A percentile compares a stretch with the other conserved stretches of the same genome.
These are phyloP conservation scores for Listronotus oregonensis DNA, from an alignment of 1,140 invertebrate genomes.

Conservation along the genomic window DNA sequence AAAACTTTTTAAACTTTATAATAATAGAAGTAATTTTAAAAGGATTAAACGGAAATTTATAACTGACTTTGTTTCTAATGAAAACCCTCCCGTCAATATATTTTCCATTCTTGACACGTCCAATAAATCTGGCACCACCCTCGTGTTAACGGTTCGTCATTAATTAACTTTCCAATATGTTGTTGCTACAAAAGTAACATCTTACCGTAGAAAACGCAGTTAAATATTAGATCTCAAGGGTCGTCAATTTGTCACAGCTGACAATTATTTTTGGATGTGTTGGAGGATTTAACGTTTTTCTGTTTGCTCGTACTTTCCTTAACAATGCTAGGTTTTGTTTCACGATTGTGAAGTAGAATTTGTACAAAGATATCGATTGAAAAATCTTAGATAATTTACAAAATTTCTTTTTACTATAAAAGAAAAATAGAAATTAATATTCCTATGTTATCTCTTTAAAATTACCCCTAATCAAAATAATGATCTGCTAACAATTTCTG, in stretches of 20 bases:
- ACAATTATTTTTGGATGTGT: conserved; percentile 13
- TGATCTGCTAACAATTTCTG: no score
- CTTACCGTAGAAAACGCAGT: background rate
- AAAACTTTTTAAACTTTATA: no score
- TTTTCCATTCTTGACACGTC: conserved; percentile 8
- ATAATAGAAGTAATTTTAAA: no score
- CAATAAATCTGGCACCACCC: conserved; percentile 23
- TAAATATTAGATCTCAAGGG: conserved; percentile 18
- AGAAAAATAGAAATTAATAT: no score
- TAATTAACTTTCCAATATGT: conserved; percentile 33
- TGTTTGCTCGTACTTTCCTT: background rate
- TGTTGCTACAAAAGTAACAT: conserved; percentile 11
- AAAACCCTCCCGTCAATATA: conserved; percentile 1
- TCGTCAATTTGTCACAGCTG: conserved; percentile 13
- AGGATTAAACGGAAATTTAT: no score
- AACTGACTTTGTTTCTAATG: no score
- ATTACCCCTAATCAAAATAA: no score
- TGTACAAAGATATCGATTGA: no score
- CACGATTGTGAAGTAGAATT: no score
- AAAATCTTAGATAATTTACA: no score
- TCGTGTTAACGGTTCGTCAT: conserved; percentile 13
- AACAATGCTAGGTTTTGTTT: background rate
- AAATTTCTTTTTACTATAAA: no score
- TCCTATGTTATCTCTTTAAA: no score
- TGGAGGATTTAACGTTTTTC: conserved; percentile 1